These are phyloP conservation scores for Apamea crenata DNA, from an alignment of 2,888 invertebrate species.

Conservation along the genomic window DNA sequence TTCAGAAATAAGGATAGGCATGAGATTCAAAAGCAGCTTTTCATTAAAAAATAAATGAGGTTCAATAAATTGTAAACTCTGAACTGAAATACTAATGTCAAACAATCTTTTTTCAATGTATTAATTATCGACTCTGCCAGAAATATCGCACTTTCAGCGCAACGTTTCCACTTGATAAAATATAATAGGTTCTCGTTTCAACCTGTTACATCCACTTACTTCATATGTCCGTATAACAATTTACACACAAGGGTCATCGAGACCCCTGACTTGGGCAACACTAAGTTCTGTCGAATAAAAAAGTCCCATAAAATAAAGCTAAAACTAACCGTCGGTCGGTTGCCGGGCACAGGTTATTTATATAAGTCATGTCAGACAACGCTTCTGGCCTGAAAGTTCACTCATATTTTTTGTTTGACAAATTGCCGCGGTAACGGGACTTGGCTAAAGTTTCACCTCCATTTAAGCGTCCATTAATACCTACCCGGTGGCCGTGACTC, in stretches of 20 bases:
- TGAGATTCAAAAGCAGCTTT: neutral
- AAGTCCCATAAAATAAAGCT: constrained; percentile 76
- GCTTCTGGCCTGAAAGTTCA: constrained; percentile 85
- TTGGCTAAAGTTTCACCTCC: constrained; percentile 88
- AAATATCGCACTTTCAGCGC: constrained; percentile 9
- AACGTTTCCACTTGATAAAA: neutral
- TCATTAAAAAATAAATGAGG: neutral
- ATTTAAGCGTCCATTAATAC: constrained; percentile 86
- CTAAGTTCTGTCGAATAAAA: constrained; percentile 73
- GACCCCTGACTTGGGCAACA: constrained; percentile 65
- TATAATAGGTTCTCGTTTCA: constrained; percentile 8
- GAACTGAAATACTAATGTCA: neutral
- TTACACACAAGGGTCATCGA: constrained; percentile 59
- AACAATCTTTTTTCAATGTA: neutral
- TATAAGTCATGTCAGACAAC: constrained; percentile 86
- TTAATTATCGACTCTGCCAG: neutral
- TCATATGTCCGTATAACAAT: constrained; percentile 50
- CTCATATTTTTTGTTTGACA: constrained; percentile 89
- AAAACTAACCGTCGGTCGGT: constrained; percentile 77
- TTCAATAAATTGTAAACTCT: neutral
- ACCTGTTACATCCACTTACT: constrained; percentile 47
- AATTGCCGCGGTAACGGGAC: constrained; percentile 88
- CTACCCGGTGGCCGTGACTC: constrained; percentile 78
- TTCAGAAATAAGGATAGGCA: neutral
- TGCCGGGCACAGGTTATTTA: constrained; percentile 81